These are phyloP conservation scores for Sciaenops ocellatus DNA, from an alignment of 2,797 vertebrate species.

Conservation along the genomic window DNA sequence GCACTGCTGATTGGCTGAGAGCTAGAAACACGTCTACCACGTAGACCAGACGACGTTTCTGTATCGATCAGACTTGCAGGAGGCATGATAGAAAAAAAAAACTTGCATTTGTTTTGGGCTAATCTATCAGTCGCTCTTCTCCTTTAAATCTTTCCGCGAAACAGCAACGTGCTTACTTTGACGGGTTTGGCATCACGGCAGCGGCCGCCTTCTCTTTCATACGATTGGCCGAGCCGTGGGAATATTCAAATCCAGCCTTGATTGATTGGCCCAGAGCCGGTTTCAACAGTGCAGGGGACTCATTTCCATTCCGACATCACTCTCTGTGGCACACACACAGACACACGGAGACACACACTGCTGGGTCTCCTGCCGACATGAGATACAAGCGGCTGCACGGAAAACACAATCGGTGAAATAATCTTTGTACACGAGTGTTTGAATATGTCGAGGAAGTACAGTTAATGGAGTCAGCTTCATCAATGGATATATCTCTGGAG, in stretches of 20 bases:
- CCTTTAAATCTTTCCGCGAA: slow-evolving; percentile 80
- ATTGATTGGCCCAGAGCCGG: slow-evolving; percentile 83
- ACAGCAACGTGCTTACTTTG: slow-evolving; percentile 77
- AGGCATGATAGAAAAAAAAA: background rate
- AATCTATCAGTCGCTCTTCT: slow-evolving; percentile 17
- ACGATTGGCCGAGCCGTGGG: slow-evolving; percentile 80
- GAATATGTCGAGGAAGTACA: slow-evolving; percentile 57
- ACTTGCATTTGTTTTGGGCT: background rate
- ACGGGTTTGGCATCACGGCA: slow-evolving; percentile 67
- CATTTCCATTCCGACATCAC: slow-evolving; percentile 77
- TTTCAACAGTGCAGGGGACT: slow-evolving; percentile 68
- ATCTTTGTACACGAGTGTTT: background rate
- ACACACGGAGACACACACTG: slow-evolving; percentile 28
- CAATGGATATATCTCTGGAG: slow-evolving; percentile 77
- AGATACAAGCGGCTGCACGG: slow-evolving; percentile 30
- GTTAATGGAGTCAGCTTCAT: slow-evolving; percentile 61
- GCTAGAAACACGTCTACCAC: background rate
- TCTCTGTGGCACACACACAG: slow-evolving; percentile 42
- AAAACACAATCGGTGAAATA: slow-evolving; percentile 35
- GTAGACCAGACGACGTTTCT: background rate
- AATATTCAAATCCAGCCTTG: slow-evolving; percentile 78
- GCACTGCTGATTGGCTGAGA: slow-evolving; percentile 20
- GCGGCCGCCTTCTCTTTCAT: slow-evolving; percentile 66
- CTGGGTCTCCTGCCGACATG: slow-evolving; percentile 61
- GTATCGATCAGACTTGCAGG: background rate